Percentiles rank a stretch among this genome's conserved stretches.
phyloP scores from a whole-genome alignment of 30 jellyfish, hydroid and myxozoan genomes.

The Chironex yamaguchii region DNA sequence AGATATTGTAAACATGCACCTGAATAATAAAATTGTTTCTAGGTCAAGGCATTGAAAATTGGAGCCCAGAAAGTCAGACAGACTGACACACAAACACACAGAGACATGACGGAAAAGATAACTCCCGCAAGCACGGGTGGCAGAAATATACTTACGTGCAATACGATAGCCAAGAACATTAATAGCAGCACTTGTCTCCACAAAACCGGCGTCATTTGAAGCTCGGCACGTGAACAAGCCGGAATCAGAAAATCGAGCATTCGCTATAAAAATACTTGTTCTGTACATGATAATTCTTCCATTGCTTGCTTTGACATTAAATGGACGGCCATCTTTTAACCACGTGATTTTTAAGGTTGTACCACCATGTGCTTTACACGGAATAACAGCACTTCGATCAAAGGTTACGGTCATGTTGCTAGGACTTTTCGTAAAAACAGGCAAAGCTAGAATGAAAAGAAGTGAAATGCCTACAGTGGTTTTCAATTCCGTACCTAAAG shows the following conservation, averaged over 20 bases:
- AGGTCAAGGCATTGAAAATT: too few relatives aligned
- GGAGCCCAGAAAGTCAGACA: too few relatives aligned
- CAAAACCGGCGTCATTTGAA: constrained; percentile 46
- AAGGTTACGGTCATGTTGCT: constrained; percentile 6
- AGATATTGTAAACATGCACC: too few relatives aligned
- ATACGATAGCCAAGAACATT: constrained; percentile 19
- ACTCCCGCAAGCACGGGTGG: not conserved
- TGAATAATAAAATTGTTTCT: too few relatives aligned
- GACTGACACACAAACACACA: not conserved
- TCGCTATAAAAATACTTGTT: not conserved
- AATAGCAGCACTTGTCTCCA: constrained; percentile 22
- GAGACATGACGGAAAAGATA: not conserved
- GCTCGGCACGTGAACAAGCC: constrained; percentile 50
- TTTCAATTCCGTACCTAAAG: too few relatives aligned
- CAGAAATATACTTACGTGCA: constrained; percentile 6
- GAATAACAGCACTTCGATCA: constrained; percentile 6
- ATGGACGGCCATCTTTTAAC: constrained; percentile 29
- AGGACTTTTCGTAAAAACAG: constrained; percentile 40
- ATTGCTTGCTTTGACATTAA: not conserved
- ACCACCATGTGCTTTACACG: constrained; percentile 43
- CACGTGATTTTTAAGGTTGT: constrained; percentile 5
- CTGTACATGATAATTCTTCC: not conserved
- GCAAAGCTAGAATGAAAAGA: constrained; percentile 37
- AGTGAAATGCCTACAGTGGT: too few relatives aligned
- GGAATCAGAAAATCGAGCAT: constrained; percentile 42